Percentiles rank a stretch among this genome's conserved stretches.
Conservation (phyloP, 2,797 vertebrate genomes). For the Arctocebus calabarensis region DNA sequence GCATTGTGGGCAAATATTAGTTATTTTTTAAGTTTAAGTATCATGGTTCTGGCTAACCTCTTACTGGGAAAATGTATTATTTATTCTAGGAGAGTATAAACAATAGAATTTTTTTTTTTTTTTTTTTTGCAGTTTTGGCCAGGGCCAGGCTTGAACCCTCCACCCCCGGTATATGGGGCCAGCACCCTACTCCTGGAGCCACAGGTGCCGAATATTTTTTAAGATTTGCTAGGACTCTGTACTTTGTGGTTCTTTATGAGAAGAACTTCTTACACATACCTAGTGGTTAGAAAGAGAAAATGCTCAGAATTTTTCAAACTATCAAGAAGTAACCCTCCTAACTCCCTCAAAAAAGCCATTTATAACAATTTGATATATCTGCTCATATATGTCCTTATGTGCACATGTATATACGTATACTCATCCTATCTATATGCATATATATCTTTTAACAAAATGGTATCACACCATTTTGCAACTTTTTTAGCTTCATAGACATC, state of each 20-base stretch:
- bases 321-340: neutral
- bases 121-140: neutral
- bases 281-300: neutral
- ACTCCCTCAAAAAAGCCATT: neutral
- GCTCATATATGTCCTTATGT: neutral
- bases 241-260: neutral
- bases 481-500: conserved; percentile 39
- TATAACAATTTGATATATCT: conserved; percentile 1
- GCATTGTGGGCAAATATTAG: conserved; percentile 35
- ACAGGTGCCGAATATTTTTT: neutral
- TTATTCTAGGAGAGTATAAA: conserved; percentile 12
- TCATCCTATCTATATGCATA: neutral
- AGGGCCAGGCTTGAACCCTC: too few relatives aligned
- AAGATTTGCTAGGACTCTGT: conserved; percentile 10
- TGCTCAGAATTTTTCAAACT: conserved; percentile 35
- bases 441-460: conserved; percentile 41
- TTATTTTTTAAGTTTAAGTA: neutral
- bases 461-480: conserved; percentile 13
- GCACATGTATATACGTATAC: neutral
- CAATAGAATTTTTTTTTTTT: neutral
- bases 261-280: neutral
- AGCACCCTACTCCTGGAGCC: too few relatives aligned
- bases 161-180: too few relatives aligned
- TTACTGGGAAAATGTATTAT: conserved; percentile 28
- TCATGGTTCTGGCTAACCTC: conserved; percentile 5